phyloP scores from a whole-genome alignment of 2,797 vertebrate genomes.

The Cottoperca gobio region DNA sequence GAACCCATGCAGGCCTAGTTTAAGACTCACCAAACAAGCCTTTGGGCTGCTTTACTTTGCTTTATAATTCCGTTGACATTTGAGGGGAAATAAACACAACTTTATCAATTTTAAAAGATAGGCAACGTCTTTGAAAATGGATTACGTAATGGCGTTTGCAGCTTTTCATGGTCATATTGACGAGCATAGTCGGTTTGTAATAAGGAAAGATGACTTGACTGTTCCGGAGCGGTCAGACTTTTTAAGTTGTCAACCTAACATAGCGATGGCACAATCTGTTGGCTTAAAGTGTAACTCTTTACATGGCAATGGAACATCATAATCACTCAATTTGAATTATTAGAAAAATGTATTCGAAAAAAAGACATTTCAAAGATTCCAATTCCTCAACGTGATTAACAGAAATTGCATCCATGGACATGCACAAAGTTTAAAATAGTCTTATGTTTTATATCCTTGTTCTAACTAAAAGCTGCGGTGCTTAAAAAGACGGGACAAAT shows the following conservation, averaged over 20 bases:
- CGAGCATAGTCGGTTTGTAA: neutral
- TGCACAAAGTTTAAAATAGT: neutral
- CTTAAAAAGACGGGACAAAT: neutral
- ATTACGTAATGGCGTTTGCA: neutral
- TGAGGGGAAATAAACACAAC: neutral
- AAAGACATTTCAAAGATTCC: neutral
- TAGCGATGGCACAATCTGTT: neutral
- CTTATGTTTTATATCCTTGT: neutral
- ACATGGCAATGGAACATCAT: neutral
- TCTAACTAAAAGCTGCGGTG: neutral
- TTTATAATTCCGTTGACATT: conserved; percentile 6
- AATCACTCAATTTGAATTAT: neutral
- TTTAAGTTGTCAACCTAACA: neutral
- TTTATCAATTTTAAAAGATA: neutral
- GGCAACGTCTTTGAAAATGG: neutral
- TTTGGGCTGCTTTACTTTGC: neutral
- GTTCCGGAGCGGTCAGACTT: neutral
- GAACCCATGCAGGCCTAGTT: conserved; percentile 36
- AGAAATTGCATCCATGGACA: no score
- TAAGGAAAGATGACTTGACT: neutral
- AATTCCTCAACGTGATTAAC: neutral
- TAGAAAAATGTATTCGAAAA: neutral
- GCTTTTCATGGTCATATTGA: neutral
- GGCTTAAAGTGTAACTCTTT: neutral
- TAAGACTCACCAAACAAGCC: conserved; percentile 36